Evolutionary conservation across 2,888 invertebrate genomes (phyloP), one percentile per base, ranked within the genome.

Genomic region (Alsophila aescularia): DNA sequence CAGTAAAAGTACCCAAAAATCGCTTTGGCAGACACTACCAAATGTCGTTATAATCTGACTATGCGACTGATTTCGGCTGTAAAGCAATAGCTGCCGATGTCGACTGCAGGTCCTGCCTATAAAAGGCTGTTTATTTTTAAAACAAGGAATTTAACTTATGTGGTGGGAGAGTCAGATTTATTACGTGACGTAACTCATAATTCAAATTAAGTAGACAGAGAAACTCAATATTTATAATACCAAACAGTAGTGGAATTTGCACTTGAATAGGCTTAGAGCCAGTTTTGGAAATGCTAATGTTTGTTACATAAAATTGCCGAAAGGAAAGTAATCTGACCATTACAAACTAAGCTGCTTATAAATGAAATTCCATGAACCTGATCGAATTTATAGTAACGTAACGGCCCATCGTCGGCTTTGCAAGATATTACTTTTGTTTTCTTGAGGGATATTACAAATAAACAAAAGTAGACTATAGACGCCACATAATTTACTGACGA

Each of bases 321-420:
- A 14, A 44, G n/a, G 37, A 50, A 42, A 42, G 36, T 32, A 39
- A 24, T 29, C 12, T 2, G 12, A 5, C 9, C 24, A 27, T 27
- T 27, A 21, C 18, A 36, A 47, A n/a, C 12, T n/a, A 29, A 35
- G 8, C 10, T 16, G n/a, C 29, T 42, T 52, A 52, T 52, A 41
- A 52, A 52, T 52, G 41, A 21, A 49, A 24, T 24, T 37, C 39
- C 43, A 50, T 55, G 34, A 49, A 55, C 44, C 45, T 45, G 50
- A 45, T 56, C 45, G 12, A 37, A 41, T 53, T 24, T 34, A n/a
- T n/a, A n/a, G 27, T 55, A 51, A 56, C 24, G 51, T 36, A 56
- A 56, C 15, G 12, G 29, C 12, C 34, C 40, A 45, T n/a, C n/a
- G n/a, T n/a, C n/a, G n/a, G n/a, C n/a, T n/a, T n/a, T n/a, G n/a